phyloP scores from a whole-genome alignment of 2,797 vertebrate species.

The Meriones psammophilus region DNA sequence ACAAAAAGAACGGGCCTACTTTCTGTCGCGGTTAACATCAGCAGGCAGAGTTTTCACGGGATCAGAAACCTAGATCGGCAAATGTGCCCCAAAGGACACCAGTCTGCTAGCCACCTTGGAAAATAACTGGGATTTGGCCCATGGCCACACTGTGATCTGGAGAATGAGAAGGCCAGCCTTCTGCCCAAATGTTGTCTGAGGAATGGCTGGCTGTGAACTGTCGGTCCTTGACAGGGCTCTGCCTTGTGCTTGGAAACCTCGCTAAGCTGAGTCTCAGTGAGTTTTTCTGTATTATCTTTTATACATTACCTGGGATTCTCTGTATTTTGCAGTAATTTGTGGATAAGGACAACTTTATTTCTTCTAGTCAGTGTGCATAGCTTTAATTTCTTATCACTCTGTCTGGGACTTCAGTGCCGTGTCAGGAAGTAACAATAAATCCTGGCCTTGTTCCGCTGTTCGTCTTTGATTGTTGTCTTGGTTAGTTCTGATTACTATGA shows the following conservation, averaged over 20 bases:
- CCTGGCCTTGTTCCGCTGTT: not conserved
- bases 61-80: slow-evolving; percentile 8
- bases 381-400: not conserved
- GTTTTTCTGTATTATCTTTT: not conserved
- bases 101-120: slow-evolving; percentile 12
- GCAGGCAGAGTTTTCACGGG: not conserved
- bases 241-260: slow-evolving; percentile 4
- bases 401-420: not conserved
- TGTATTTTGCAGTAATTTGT: slow-evolving; percentile 8
- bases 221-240: not conserved
- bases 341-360: slow-evolving; percentile 29
- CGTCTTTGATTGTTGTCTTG: not conserved
- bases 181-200: not conserved
- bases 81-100: not conserved
- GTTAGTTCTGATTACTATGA: not conserved
- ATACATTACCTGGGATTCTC: slow-evolving; percentile 1
- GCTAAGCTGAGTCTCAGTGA: not conserved
- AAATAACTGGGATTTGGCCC: not conserved
- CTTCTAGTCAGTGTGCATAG: not conserved
- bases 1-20: not conserved
- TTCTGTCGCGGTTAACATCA: not conserved
- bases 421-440: not conserved
- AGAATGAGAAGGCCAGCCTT: not conserved
- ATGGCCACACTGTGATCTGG: not conserved
- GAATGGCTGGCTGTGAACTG: not conserved